Evolutionary conservation across 2,113 vertebrate genomes (phyloP), one percentile per base, ranked within the genome.

Genomic region (Chunga burmeisteri): DNA sequence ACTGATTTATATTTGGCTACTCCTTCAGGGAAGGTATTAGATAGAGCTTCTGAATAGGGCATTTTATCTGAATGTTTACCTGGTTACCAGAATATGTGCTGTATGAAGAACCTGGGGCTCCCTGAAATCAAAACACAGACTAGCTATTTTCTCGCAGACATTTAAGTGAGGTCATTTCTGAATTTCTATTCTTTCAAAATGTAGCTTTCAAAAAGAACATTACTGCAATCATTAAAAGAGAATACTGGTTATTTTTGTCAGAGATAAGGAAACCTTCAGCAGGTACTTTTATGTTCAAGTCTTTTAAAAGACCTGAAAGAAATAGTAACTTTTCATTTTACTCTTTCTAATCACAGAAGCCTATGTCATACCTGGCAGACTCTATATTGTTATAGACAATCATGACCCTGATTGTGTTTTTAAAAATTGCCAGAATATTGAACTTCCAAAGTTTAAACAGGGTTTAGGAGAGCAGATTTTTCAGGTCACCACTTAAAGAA

Each of bases 21-120:
- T 38, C 23, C 12, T 85, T 81, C 62, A 55, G 38, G 34, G 78
- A 18, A 73, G 49, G 29, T 19, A 80, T 80, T 27, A 27, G 47
- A 7, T 44, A 59, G 80, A 91, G 13, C 6, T 93, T 81, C 11
- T 74, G 66, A 93, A 79, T 10, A n/a, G 68, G 72, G 83, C 53
- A 68, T 63, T 94, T 93, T 86, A 78, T 84, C 50, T 91, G 79
- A 38, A 34, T 26, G 65, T 95, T 96, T 96, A 96, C 94, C 94
- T 96, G 96, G 81, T 94, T 86, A 93, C 96, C 90, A 89, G 67
- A 91, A 47, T 96, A 96, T 27, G 78, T 81, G 88, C 42, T 93
- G 88, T 96, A 0, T 90, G 95, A 40, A 84, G 82, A 90, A 59
- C 89, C 92, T 88, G 95, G 92, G 29, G 22, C 61, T 85, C 92